phyloP scores from a whole-genome alignment of 2,888 invertebrate species.

The Thyatira batis region DNA sequence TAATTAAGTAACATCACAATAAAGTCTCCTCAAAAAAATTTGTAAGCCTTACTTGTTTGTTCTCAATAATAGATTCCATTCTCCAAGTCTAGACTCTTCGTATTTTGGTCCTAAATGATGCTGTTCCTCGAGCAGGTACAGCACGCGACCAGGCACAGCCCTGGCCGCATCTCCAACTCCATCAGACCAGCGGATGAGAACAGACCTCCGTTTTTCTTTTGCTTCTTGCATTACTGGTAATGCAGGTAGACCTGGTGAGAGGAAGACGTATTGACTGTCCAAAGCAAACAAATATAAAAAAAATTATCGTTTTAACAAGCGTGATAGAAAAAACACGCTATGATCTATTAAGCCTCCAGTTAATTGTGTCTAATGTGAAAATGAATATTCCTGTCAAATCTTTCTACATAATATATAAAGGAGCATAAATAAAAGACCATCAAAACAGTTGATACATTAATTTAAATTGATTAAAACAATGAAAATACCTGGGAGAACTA shows the following conservation, averaged over 20 bases:
- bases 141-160: slow-evolving; percentile 65
- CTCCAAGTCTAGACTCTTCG: slow-evolving; percentile 83
- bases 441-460: too few species aligned
- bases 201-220: slow-evolving; percentile 78
- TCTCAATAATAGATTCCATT: slow-evolving; percentile 83
- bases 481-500: slow-evolving; percentile 79
- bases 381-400: too few species aligned
- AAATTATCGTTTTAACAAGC: too few species aligned
- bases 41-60: slow-evolving; percentile 70
- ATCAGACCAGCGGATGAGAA: slow-evolving; percentile 72
- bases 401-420: too few species aligned
- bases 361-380: too few species aligned
- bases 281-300: too few species aligned
- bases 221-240: slow-evolving; percentile 83
- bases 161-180: slow-evolving; percentile 72
- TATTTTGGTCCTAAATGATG: slow-evolving; percentile 87
- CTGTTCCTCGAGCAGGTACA: slow-evolving; percentile 86
- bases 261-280: too few species aligned
- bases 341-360: too few species aligned
- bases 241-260: slow-evolving; percentile 80
- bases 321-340: too few species aligned
- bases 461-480: too few species aligned
- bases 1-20: not conserved
- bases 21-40: slow-evolving; percentile 11
- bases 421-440: too few species aligned